Conservation (phyloP, 2,797 vertebrate species). For the Artibeus lituratus region DNA sequence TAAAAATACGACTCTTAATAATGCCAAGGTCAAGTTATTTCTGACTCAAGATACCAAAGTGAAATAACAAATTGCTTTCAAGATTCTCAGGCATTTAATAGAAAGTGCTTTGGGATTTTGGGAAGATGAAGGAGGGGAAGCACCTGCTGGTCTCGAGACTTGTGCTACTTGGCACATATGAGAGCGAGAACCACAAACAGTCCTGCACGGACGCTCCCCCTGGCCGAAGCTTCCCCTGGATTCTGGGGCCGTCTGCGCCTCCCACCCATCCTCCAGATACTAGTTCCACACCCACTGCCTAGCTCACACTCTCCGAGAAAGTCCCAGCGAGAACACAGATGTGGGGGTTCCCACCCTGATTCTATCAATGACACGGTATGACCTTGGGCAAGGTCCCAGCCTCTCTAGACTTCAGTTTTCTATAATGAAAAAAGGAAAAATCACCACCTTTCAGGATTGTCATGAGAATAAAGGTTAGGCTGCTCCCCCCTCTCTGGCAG, state of each 20-base stretch:
- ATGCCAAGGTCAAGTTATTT: not conserved
- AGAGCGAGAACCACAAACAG: not conserved
- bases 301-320: not conserved
- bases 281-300: not conserved
- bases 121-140: not conserved
- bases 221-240: too few species aligned
- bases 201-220: not conserved
- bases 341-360: not conserved
- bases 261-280: not conserved
- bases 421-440: not conserved
- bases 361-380: not conserved
- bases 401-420: not conserved
- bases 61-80: not conserved
- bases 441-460: not conserved
- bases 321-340: not conserved
- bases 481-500: not conserved
- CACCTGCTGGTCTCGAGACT: not conserved
- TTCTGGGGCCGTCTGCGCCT: not conserved
- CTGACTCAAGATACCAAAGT: not conserved
- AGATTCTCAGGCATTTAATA: constrained; percentile 76
- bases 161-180: not conserved
- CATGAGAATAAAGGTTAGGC: not conserved
- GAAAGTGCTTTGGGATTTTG: constrained; percentile 10
- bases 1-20: not conserved
- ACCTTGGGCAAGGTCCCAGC: not conserved